These are phyloP conservation scores for Battus philenor DNA, from an alignment of 1,140 invertebrate species.

Conservation along the genomic window DNA sequence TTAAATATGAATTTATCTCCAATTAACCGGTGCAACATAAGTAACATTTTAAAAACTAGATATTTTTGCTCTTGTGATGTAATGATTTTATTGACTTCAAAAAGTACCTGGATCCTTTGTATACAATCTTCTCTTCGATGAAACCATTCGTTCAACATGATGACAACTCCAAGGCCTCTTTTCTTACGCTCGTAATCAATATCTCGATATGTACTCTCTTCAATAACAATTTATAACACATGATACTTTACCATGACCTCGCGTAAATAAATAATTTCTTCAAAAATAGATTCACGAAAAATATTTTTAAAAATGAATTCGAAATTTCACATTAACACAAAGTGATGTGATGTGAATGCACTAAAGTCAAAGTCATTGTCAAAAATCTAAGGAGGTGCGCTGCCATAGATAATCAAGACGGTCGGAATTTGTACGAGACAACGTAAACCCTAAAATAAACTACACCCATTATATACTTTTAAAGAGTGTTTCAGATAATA, in stretches of 20 bases:
- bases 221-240: slow-evolving; percentile 59
- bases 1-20: too few species aligned
- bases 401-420: slow-evolving; percentile 33
- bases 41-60: too few species aligned
- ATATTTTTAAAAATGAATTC: slow-evolving; percentile 65
- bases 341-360: slow-evolving; percentile 45
- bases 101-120: slow-evolving; percentile 50
- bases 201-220: slow-evolving; percentile 28
- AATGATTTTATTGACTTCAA: background rate
- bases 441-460: too few species aligned
- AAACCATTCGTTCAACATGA: slow-evolving; percentile 70
- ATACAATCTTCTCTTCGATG: slow-evolving; percentile 42
- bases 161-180: slow-evolving; percentile 40
- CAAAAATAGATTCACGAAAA: slow-evolving; percentile 72
- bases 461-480: too few species aligned
- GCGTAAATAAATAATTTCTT: slow-evolving; percentile 68
- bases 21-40: too few species aligned
- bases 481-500: too few species aligned
- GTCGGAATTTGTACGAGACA: slow-evolving; percentile 15
- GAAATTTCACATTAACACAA: slow-evolving; percentile 67
- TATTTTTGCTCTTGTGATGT: too few species aligned
- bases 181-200: slow-evolving; percentile 34
- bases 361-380: slow-evolving; percentile 40
- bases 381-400: slow-evolving; percentile 27
- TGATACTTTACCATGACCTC: slow-evolving; percentile 61